A percentile compares a stretch with the other conserved stretches of the same genome.
Evolutionary conservation across 2,888 invertebrate genomes (phyloP).

Genomic region (Bugulina stolonifera): DNA sequence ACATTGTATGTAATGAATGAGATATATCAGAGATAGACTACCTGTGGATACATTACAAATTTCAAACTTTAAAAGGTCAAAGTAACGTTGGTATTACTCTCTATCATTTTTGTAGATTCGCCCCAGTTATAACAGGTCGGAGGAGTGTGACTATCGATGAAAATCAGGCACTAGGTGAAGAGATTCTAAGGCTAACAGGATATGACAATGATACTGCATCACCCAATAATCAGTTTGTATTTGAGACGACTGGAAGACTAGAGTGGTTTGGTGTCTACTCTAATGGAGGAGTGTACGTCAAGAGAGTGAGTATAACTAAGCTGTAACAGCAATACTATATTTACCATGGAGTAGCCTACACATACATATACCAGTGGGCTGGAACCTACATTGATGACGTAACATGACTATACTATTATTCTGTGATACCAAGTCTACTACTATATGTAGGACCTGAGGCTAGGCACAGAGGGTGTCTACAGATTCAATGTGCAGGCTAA

Average conservation of each 20-base stretch:
- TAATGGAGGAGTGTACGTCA: conserved; percentile 15
- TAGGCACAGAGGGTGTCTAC: background rate
- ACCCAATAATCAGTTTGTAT: background rate
- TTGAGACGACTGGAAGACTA: background rate
- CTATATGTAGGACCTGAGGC: conserved; percentile 7
- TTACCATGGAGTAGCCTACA: too few relatives aligned
- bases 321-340: too few relatives aligned
- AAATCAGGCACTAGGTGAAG: background rate
- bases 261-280: conserved; percentile 15
- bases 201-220: background rate
- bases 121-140: background rate
- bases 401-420: too few relatives aligned
- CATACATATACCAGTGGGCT: too few relatives aligned
- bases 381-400: too few relatives aligned
- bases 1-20: too few relatives aligned
- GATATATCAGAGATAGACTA: too few relatives aligned
- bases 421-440: too few relatives aligned
- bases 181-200: background rate
- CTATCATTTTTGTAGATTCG: conserved; percentile 11
- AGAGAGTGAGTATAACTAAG: background rate
- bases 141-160: conserved; percentile 17
- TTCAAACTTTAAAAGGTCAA: too few relatives aligned
- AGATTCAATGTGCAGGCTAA: background rate
- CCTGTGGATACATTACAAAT: too few relatives aligned
- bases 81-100: too few relatives aligned